These are phyloP conservation scores for Anthoptus insignis DNA, from an alignment of 2,888 invertebrate genomes.

Conservation along the genomic window DNA sequence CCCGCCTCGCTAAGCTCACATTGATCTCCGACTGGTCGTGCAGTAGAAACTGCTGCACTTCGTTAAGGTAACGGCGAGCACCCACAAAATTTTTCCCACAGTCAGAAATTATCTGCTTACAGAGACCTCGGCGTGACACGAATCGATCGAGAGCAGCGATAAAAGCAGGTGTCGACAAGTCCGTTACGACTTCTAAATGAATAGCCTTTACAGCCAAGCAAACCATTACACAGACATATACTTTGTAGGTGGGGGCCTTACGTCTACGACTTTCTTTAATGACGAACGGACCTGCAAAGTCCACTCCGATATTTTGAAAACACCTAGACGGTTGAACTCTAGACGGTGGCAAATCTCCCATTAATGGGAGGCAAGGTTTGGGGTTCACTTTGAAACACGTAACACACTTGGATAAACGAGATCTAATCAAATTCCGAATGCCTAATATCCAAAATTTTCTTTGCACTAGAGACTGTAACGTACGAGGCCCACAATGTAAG, in stretches of 20 bases:
- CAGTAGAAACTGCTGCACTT: slow-evolving; percentile 5
- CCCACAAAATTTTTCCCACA: slow-evolving; percentile 38
- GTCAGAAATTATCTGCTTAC: slow-evolving; percentile 23
- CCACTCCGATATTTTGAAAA: slow-evolving; percentile 26
- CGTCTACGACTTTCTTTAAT: slow-evolving; percentile 4
- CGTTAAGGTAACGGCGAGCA: slow-evolving; percentile 9
- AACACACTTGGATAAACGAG: slow-evolving; percentile 26
- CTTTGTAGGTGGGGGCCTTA: slow-evolving; percentile 13
- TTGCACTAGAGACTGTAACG: slow-evolving; percentile 22
- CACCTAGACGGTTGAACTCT: not conserved
- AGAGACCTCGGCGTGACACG: slow-evolving; percentile 30
- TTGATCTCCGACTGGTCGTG: not conserved
- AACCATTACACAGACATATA: slow-evolving; percentile 35
- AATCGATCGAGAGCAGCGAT: slow-evolving; percentile 31
- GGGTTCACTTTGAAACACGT: slow-evolving; percentile 25
- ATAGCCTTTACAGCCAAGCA: slow-evolving; percentile 31
- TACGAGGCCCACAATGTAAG: slow-evolving; percentile 3
- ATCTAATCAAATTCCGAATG: slow-evolving; percentile 17
- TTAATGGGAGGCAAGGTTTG: slow-evolving; percentile 3
- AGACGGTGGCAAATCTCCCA: slow-evolving; percentile 24
- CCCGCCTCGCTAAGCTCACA: not conserved
- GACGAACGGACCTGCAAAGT: slow-evolving; percentile 31
- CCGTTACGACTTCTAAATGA: slow-evolving; percentile 34
- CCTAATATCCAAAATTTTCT: slow-evolving; percentile 28
- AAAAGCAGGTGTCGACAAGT: slow-evolving; percentile 27